Evolutionary conservation across 2,113 vertebrate genomes (phyloP).

Genomic region (Dolichallabes microphthalmus): DNA sequence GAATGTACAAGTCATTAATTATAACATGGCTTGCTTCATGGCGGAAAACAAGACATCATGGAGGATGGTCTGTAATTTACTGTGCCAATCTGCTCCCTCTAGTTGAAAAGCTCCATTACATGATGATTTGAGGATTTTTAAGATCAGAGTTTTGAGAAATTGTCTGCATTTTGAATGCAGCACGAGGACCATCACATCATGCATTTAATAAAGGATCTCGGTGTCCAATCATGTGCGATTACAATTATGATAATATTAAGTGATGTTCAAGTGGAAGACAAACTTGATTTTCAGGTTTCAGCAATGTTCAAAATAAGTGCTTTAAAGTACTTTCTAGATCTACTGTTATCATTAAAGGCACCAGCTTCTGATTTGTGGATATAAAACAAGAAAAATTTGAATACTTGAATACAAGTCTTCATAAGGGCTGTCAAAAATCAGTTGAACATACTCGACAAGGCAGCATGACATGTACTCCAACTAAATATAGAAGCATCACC

Average conservation of each 20-base stretch:
- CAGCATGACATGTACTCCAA: not conserved
- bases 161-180: not conserved
- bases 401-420: not conserved
- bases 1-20: not conserved
- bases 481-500: slow-evolving; percentile 7
- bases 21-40: not conserved
- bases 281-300: not conserved
- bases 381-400: not conserved
- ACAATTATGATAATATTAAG: not conserved
- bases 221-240: not conserved
- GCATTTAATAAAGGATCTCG: not conserved
- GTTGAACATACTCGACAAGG: not conserved
- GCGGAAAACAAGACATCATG: not conserved
- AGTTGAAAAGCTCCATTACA: not conserved
- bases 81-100: not conserved
- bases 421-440: slow-evolving; percentile 23
- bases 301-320: not conserved
- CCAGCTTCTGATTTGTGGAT: not conserved
- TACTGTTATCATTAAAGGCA: not conserved
- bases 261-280: not conserved
- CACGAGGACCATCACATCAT: not conserved
- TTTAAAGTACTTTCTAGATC: not conserved
- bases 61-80: not conserved
- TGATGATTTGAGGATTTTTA: not conserved
- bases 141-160: not conserved